Evolutionary conservation across 2,888 invertebrate species (phyloP).

Genomic region (Phlogophora meticulosa): DNA sequence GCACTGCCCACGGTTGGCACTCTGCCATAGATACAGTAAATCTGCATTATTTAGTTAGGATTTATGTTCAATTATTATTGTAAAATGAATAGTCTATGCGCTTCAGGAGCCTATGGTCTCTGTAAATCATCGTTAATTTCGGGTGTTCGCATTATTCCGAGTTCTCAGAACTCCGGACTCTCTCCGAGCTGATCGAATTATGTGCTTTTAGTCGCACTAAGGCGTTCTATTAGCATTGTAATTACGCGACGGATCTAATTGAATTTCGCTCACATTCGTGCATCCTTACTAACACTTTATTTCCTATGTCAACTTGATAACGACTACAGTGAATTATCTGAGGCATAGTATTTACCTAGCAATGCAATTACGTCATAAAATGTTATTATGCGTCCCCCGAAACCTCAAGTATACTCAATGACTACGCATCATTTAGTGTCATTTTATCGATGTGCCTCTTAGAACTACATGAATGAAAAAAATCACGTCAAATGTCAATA

Average conservation of each 20-base stretch:
- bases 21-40: constrained; percentile 37
- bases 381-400: background rate
- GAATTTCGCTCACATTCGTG: constrained; percentile 7
- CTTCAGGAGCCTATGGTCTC: constrained; percentile 47
- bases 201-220: constrained; percentile 31
- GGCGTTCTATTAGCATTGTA: constrained; percentile 38
- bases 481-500: too few species aligned
- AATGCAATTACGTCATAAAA: background rate
- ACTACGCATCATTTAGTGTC: background rate
- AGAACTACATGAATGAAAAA: too few species aligned
- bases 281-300: constrained; percentile 5
- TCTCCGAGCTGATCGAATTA: constrained; percentile 45
- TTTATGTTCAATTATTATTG: constrained; percentile 55
- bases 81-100: constrained; percentile 36
- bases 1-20: constrained; percentile 39
- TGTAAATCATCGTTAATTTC: constrained; percentile 53
- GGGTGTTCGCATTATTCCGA: constrained; percentile 35
- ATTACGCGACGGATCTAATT: constrained; percentile 33
- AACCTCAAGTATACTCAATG: too few species aligned
- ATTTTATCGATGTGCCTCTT: background rate
- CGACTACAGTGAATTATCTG: background rate
- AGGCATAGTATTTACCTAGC: background rate
- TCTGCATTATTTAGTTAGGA: constrained; percentile 47
- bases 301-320: background rate
- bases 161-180: background rate